These are phyloP conservation scores for Dendroctonus valens DNA, from an alignment of 1,140 invertebrate species.

Conservation along the genomic window DNA sequence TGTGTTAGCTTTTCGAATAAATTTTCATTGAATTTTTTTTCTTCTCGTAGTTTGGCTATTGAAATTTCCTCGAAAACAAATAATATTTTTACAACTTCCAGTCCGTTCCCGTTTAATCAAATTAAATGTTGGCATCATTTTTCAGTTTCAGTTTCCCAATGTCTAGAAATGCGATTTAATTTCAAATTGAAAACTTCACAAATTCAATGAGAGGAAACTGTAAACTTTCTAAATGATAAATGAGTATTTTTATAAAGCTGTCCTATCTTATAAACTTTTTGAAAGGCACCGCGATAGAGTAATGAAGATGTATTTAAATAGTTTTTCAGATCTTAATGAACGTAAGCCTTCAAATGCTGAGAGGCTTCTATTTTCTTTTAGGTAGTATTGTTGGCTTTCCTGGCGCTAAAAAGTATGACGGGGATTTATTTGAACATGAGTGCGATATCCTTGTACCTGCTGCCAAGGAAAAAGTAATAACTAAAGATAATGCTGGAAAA, in stretches of 20 bases:
- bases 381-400: conserved; percentile 90
- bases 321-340: no score
- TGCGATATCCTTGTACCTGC: conserved; percentile 98
- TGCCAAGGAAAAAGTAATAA: conserved; percentile 95
- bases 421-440: conserved; percentile 88
- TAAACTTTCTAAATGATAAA: conserved; percentile 17
- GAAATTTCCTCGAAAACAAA: not conserved
- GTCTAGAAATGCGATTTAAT: conserved; percentile 8
- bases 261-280: no score
- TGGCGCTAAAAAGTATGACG: conserved; percentile 80
- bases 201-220: conserved; percentile 9
- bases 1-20: no score
- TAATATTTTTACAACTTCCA: not conserved
- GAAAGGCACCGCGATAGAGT: no score
- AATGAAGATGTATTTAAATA: no score
- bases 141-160: conserved; percentile 7
- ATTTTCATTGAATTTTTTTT: no score
- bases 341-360: no score
- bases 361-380: conserved; percentile 29
- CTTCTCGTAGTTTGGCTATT: no score
- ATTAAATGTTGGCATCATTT: conserved; percentile 2
- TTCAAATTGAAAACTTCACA: conserved; percentile 11
- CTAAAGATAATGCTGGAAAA: conserved; percentile 85
- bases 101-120: not conserved
- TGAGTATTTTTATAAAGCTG: not conserved